Conservation (phyloP, 1,140 invertebrate genomes). For the Gonatopus flavifemur region DNA sequence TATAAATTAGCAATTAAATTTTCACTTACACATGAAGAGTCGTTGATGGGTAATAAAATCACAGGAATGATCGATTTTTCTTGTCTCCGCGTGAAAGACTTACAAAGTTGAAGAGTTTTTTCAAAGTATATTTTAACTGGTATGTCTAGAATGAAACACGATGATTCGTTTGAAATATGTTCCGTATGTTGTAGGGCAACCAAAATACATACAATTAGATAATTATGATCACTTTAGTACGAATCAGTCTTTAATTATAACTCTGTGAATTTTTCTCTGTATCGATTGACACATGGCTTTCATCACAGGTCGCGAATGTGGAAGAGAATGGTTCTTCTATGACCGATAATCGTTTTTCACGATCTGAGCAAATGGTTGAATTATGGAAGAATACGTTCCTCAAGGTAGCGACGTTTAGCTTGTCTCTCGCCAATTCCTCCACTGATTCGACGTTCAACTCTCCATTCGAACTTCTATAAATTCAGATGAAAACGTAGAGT, state of each 20-base stretch:
- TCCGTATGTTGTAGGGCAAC: no score
- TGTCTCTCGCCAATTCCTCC: slow-evolving; percentile 30
- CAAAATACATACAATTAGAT: no score
- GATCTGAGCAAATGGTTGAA: slow-evolving; percentile 33
- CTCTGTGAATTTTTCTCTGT: slow-evolving; percentile 19
- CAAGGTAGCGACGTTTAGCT: slow-evolving; percentile 42
- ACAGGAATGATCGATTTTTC: no score
- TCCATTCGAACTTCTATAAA: slow-evolving; percentile 32
- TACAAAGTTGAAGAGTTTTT: no score
- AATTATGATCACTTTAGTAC: no score
- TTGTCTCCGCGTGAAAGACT: no score
- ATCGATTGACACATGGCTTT: slow-evolving; percentile 16
- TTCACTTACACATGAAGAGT: no score
- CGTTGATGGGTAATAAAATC: no score
- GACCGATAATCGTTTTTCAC: slow-evolving; percentile 48
- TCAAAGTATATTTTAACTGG: no score
- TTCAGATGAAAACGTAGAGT: background rate
- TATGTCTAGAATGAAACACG: no score
- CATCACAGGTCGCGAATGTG: slow-evolving; percentile 13
- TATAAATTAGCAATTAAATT: no score
- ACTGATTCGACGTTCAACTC: slow-evolving; percentile 33
- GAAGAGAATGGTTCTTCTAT: slow-evolving; percentile 43
- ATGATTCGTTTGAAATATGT: no score
- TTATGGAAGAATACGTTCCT: slow-evolving; percentile 51
- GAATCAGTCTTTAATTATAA: slow-evolving; percentile 24